phyloP scores from a whole-genome alignment of 2,113 vertebrate species.

The Spea multiplicata region DNA sequence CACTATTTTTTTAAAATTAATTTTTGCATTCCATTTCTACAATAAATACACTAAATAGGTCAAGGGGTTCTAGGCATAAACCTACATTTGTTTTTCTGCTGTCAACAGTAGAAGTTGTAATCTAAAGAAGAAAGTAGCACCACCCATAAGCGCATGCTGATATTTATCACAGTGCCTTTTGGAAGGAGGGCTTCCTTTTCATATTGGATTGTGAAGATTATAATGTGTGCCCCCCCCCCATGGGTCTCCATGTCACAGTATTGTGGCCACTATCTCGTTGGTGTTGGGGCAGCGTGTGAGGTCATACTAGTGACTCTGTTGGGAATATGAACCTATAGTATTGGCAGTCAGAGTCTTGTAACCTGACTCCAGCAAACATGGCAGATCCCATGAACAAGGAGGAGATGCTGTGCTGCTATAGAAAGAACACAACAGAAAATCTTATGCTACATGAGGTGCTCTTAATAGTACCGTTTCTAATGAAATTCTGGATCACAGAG shows the following conservation, averaged over 20 bases:
- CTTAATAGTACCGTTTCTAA: too few species aligned
- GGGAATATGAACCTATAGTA: conserved; percentile 5
- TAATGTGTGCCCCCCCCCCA: neutral
- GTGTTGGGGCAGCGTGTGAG: neutral
- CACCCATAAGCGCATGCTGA: neutral
- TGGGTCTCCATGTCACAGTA: neutral
- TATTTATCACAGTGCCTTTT: neutral
- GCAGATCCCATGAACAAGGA: conserved; percentile 4
- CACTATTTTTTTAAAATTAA: too few species aligned
- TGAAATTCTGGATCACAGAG: too few species aligned
- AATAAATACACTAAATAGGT: too few species aligned
- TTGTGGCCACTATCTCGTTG: neutral
- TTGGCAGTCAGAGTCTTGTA: conserved; percentile 3
- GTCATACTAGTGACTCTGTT: conserved; percentile 5
- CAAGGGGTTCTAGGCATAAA: too few species aligned
- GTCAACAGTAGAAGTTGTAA: neutral
- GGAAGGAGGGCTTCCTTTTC: neutral
- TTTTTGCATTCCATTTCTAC: too few species aligned
- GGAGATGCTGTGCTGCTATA: neutral
- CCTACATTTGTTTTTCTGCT: too few species aligned
- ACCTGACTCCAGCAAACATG: conserved; percentile 39
- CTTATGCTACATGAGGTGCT: too few species aligned
- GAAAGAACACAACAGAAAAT: neutral
- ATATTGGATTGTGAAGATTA: neutral
- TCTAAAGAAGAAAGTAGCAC: neutral